These are phyloP conservation scores for Sphenopsis melanotis DNA, from an alignment of 2,797 vertebrate species.

Conservation along the genomic window DNA sequence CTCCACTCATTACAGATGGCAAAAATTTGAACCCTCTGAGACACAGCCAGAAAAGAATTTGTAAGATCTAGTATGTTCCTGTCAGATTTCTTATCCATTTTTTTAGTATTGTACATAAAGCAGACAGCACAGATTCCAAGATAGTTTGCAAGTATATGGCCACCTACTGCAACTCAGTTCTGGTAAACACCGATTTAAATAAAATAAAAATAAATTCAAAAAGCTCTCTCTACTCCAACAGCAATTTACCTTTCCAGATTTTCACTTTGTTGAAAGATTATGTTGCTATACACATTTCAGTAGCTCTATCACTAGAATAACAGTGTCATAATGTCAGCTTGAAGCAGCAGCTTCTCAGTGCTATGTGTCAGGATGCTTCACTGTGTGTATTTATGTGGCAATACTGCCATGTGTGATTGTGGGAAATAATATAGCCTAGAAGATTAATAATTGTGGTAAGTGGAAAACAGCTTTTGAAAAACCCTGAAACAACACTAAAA, in stretches of 20 bases:
- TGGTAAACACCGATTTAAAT: background rate
- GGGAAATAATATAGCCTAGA: background rate
- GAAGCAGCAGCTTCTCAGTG: background rate
- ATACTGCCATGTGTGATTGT: background rate
- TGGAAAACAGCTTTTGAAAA: background rate
- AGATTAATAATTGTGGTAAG: background rate
- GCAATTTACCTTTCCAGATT: background rate
- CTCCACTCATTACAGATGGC: background rate
- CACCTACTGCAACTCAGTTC: background rate
- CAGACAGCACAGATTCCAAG: background rate
- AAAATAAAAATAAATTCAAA: background rate
- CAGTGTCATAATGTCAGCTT: background rate
- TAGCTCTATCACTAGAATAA: background rate
- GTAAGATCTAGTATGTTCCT: background rate
- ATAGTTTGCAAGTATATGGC: background rate
- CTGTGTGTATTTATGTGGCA: background rate
- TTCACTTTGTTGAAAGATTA: background rate
- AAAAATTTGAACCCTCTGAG: background rate
- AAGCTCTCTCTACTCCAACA: background rate
- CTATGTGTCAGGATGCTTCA: background rate
- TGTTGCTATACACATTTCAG: background rate
- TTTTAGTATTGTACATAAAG: background rate
- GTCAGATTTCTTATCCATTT: background rate
- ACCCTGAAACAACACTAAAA: background rate
- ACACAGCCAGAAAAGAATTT: background rate